Evolutionary conservation across 2,113 vertebrate species (phyloP), one percentile per base, ranked within the genome.

Genomic region (Saimiri boliviensis): DNA sequence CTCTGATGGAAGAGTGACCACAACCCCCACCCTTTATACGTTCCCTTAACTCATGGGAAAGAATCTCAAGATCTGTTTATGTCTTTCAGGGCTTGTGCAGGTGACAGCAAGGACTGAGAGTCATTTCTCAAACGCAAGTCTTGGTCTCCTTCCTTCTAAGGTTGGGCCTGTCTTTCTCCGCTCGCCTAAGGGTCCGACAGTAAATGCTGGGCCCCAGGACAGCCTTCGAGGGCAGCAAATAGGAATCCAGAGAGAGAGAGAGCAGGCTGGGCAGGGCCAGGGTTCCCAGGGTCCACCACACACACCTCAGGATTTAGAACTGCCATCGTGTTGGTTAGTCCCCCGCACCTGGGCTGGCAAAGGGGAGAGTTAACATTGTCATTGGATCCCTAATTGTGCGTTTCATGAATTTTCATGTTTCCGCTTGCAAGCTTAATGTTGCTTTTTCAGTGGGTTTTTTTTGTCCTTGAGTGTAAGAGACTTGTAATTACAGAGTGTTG

Each of bases 381-480:
- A 92, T 58, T 96, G 95, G 93, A 92, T 94, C 95, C 83, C 94
- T 98, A 97, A 98, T 97, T 97, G 97, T 97, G 97, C 66, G 14
- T 98, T 95, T 97, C 96, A 98, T 98, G 97, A 98, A 98, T 98
- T 98, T 98, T 98, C 97, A 98, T 98, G 97, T 97, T 98, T 98
- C 97, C 81, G 84, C 93, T 98, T 90, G 71, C 96, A 96, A 97
- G 95, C 97, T 97, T 97, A 97, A 95, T 97, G 95, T 97, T 96
- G 97, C 96, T 98, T 97, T 97, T 94, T 97, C 37, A 4, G 87
- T 94, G 96, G 96, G 96, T 49, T 96, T 97, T 97, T 97, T 97
- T 96, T 94, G 93, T 94, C 96, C 97, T 97, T 95, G 92, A 96
- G 96, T 90, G 96, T 95, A 97, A 97, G 96, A 98, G 96, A 93